Evolutionary conservation across 2,113 vertebrate genomes (phyloP), one percentile per base, ranked within the genome.

Genomic region (Oophaga pumilio): DNA sequence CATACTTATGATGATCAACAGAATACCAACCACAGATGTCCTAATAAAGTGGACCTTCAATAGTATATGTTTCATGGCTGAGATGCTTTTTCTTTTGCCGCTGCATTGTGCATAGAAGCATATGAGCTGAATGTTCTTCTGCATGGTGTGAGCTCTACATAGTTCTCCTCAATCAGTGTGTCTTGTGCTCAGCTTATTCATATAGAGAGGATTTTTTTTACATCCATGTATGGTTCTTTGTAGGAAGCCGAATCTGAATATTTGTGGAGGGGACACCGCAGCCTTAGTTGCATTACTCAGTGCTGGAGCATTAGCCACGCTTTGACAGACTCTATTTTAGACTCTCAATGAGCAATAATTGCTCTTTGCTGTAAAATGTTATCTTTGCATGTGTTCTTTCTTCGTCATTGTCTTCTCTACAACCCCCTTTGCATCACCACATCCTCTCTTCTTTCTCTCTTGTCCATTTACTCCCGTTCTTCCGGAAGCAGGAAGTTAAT

Each of bases 401-500:
- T 86, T 69, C 76, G 76, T 77, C 84, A 64, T 60, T 56, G 62
- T 28, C 59, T 28, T 73, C 68, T 84, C 82, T 84, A 52, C 82
- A 28, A 49, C 50, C 73, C 60, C 49, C 57, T 43, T 77, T 53
- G 43, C 60, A 84, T 84, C 57, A 79, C 57, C 86, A 74, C 56
- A 76, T 66, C 85, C 76, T 86, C 64, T 68, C n/a, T 64, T 69
- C 76, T 80, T 69, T 80, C 69, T 80, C 52, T 82, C 86, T 57
- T 88, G 80, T 83, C 81, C 81, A 84, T 88, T 88, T 76, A 68
- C 50, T 77, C 62, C 73, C 7, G 59, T 84, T 88, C 87, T 84
- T 82, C 87, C 76, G 87, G 87, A 88, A 76, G 81, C 87, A 88
- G 87, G 87, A 88, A 88, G 87, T 71, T 52, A 53, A 82, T 88